phyloP scores from a whole-genome alignment of 2,797 vertebrate species.

The Euthynnus affinis region DNA sequence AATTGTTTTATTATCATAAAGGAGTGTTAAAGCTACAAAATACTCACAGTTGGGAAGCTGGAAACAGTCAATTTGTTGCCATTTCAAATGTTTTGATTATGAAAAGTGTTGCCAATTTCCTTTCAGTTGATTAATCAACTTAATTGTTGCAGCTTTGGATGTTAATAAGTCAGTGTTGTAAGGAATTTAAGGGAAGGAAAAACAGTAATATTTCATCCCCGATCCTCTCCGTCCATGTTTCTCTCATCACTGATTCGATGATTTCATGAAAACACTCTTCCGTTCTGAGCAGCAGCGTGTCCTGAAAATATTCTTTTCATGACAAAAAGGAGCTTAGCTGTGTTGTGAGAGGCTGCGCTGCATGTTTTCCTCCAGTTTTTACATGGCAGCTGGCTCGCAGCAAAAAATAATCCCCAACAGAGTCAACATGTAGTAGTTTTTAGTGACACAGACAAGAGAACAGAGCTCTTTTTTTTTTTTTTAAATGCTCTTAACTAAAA shows the following conservation, averaged over 20 bases:
- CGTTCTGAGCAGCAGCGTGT: conserved; percentile 6
- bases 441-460: not conserved
- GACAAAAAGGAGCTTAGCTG: conserved; percentile 13
- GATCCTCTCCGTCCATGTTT: not conserved
- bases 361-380: conserved; percentile 36
- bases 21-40: too few species aligned
- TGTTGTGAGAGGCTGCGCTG: conserved; percentile 21
- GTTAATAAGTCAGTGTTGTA: not conserved
- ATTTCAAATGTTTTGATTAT: too few species aligned
- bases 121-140: too few species aligned
- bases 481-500: not conserved
- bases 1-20: too few species aligned
- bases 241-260: too few species aligned
- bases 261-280: not conserved
- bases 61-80: too few species aligned
- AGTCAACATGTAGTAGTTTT: conserved; percentile 4
- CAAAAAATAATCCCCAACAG: conserved; percentile 27
- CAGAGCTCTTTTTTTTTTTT: not conserved
- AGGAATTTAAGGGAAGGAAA: not conserved
- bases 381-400: conserved; percentile 28
- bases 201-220: conserved; percentile 23
- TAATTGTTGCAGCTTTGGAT: too few species aligned
- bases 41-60: too few species aligned
- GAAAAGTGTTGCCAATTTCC: too few species aligned
- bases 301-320: conserved; percentile 10